Percentiles rank a stretch among this genome's conserved stretches.
Conservation (phyloP, 1,140 invertebrate species). For the Drosophila triauraria region DNA sequence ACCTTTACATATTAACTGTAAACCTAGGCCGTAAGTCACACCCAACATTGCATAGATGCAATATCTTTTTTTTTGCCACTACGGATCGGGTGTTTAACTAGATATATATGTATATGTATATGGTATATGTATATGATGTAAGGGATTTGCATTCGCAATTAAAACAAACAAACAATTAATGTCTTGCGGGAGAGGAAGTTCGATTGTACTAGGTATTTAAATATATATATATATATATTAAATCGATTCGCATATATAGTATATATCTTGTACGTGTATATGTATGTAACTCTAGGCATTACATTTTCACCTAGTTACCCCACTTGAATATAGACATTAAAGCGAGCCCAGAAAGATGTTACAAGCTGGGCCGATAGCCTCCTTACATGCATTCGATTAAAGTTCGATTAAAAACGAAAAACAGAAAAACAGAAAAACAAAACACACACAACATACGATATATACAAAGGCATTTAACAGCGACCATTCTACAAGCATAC, state of each 20-base stretch:
- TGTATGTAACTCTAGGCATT: slow-evolving; percentile 46
- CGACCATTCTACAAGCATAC: slow-evolving; percentile 16
- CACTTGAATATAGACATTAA: slow-evolving; percentile 21
- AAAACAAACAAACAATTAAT: slow-evolving; percentile 59
- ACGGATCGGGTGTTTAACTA: slow-evolving; percentile 14
- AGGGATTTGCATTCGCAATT: slow-evolving; percentile 71
- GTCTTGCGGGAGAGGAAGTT: slow-evolving; percentile 27
- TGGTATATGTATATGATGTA: slow-evolving; percentile 38
- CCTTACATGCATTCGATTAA: slow-evolving; percentile 14
- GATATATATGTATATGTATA: slow-evolving; percentile 22
- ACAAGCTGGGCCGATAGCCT: slow-evolving; percentile 4
- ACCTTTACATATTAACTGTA: slow-evolving; percentile 22
- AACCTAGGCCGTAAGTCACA: slow-evolving; percentile 18
- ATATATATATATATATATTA: slow-evolving; percentile 40
- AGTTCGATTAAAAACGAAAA: no score
- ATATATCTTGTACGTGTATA: slow-evolving; percentile 29
- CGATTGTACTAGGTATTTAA: slow-evolving; percentile 47
- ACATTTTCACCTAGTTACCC: slow-evolving; percentile 32
- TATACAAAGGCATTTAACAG: slow-evolving; percentile 23
- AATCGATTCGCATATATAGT: slow-evolving; percentile 37
- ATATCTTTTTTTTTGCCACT: slow-evolving; percentile 19
- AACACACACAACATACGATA: background rate
- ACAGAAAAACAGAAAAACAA: background rate
- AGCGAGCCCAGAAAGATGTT: background rate
- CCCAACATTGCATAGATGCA: slow-evolving; percentile 20